Base-by-base conservation (phyloP, 2,113 vertebrate genomes). In the Cochlearius cochlearius region DNA sequence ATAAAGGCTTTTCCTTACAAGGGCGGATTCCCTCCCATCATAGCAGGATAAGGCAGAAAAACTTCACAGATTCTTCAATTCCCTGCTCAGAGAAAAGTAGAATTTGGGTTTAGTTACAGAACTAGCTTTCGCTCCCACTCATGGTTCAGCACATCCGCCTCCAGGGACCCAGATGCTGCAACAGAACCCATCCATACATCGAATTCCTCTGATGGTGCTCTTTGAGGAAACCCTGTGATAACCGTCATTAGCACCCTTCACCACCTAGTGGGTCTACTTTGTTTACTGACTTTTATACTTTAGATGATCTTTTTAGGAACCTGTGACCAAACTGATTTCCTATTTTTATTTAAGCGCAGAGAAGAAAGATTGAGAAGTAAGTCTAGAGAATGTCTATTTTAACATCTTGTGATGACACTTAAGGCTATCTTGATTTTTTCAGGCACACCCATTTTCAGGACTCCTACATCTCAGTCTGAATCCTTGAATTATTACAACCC, bases 401-500 rank as follows among this genome's bases (percentile, higher is more conserved):
- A 92, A 78, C 47, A 75, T 87, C 72, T 55, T 66, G 34, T n/a
- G 18, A 84, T 78, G 73, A 62, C 55, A 96, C 23, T 67, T 75
- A 63, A 72, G 73, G 76, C 34, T 85, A 92, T 41, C 86, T 60
- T 47, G 29, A 41, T 72, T 94, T 96, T 91, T 85, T 69, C 56
- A 87, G 87, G 67, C 66, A 94, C 64, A 85, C 52, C 73, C 68
- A 72, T 78, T 94, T 90, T 86, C 84, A 96, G 38, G 64, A 64
- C 84, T 95, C 88, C 83, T 91, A 96, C 76, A 81, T 71, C 72
- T 89, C 62, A 63, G 87, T 82, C 76, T 26, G 2, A 91, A 72
- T 72, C 52, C 30, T 63, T 60, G 34, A 94, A 64, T 82, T 96
- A 89, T 53, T 95, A 82, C 91, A 94, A 81, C 93, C 84, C 84